Evolutionary conservation across 2,797 vertebrate genomes (phyloP), one percentile per base, ranked within the genome.

Genomic region (Cyclura pinguis): DNA sequence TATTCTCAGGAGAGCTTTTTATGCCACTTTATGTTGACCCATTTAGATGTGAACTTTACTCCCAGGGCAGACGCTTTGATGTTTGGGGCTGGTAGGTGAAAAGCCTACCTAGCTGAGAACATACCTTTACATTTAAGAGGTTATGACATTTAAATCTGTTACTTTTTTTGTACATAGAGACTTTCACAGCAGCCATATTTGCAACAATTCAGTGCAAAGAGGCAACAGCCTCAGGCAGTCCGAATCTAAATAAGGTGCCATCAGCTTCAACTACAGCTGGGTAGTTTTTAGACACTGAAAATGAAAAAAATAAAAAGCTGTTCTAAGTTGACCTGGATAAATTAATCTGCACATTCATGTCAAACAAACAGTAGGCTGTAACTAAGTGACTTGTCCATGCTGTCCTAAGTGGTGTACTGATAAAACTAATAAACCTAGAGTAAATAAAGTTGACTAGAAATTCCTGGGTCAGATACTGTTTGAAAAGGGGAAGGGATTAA

Each of bases 301-400:
- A 89, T 88, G 80, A 86, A 86, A 92, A 91, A 90, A 92, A 89
- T 89, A 92, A 90, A 92, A 92, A 92, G 86, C 92, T 92, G 86
- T 92, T 92, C 92, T 92, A 91, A 92, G 89, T 90, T 89, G 72
- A 90, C 87, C 77, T 88, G 76, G 82, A 92, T 90, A 92, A 88
- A 85, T 90, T 92, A 86, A 91, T 88, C 67, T 88, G 80, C 84
- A 92, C 84, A 92, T 88, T 92, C 80, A 91, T 84, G 87, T 91
- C 73, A 92, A 72, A 89, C 57, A 92, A 85, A 92, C n/a, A 90
- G 67, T 83, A 90, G 83, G 87, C 67, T 86, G 87, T 85, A 92
- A 82, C 73, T 91, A 91, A 50, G 89, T 67, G 83, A 90, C n/a
- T 83, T 86, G 78, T 59, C 83, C 59, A 84, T 59, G 16, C 52